These are phyloP conservation scores for Belonocnema kinseyi DNA, from an alignment of 1,140 invertebrate genomes.

Conservation along the genomic window DNA sequence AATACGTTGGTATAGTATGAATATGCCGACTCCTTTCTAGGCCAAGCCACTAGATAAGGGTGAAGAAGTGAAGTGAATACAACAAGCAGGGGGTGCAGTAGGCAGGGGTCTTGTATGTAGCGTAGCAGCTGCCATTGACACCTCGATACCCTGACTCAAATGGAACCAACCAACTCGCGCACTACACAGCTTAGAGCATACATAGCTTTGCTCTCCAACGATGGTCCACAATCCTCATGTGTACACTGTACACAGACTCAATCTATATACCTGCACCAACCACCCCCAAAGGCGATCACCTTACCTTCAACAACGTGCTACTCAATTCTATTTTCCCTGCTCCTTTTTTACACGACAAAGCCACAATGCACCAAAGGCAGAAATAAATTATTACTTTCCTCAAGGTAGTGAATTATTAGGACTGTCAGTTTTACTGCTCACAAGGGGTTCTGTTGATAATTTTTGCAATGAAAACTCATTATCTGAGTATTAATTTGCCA, in stretches of 20 bases:
- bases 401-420: no score
- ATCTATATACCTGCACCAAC: slow-evolving; percentile 4
- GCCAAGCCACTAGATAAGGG: slow-evolving; percentile 61
- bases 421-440: no score
- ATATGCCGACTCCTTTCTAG: slow-evolving; percentile 52
- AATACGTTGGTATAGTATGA: slow-evolving; percentile 42
- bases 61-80: slow-evolving; percentile 69
- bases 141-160: slow-evolving; percentile 74
- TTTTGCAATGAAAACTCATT: no score
- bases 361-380: no score
- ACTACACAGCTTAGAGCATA: slow-evolving; percentile 57
- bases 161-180: slow-evolving; percentile 71
- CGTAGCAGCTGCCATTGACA: slow-evolving; percentile 75
- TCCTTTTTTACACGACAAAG: no score
- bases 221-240: slow-evolving; percentile 1
- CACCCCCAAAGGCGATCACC: neutral
- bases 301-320: neutral
- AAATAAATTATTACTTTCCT: no score
- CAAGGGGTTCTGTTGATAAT: no score
- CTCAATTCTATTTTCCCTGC: no score
- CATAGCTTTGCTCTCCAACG: slow-evolving; percentile 62
- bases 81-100: slow-evolving; percentile 59
- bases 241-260: neutral
- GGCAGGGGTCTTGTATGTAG: slow-evolving; percentile 70
- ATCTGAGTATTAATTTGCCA: no score